Base-by-base conservation (phyloP, 2,797 vertebrate genomes). In the Fundulus diaphanus region DNA sequence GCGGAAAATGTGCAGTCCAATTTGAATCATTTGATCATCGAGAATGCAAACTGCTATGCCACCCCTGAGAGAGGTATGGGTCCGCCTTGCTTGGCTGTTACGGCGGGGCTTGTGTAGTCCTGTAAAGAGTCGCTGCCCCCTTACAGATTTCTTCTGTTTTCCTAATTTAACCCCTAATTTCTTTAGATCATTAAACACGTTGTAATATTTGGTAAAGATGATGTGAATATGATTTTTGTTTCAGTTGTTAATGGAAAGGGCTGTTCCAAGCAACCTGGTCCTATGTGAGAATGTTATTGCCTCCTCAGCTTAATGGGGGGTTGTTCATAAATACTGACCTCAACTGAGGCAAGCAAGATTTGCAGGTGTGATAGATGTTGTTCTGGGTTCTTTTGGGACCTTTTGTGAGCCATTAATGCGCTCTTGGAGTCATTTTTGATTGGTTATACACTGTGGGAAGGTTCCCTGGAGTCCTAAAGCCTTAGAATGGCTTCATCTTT, bases 21-120 rank as follows among this genome's bases (percentile, higher is more conserved):
- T 49, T 84, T 92, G 65, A 90, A 93, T 0, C 96, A 97, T 3
- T 91, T 96, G 90, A 91, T 98, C 46, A 97, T 98, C 24, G 97
- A 97, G 93, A 99, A 98, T 18, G 71, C 93, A 54, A 98, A 99
- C 70, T 96, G 95, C 88, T 97, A 94, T 7, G 95, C 95, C 81
- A 96, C 97, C 72, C 98, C 97, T 0, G 97, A 98, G 42, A 97
- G 96, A 96, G 93, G 97, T 98, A 92, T 76, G 82, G 24, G 29
- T 72, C 59, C 1, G 2, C 49, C 49, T 13, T 24, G 3, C 27
- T 20, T 49, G 46, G 42, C 52, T 5, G 16, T 49, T 59, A 27
- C 24, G 5, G 20, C 12, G 1, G 27, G 13, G 29, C 2, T 57
- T 7, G 22, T 9, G 0, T 3, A 27, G 54, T 56, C n/a, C 54